A percentile compares a stretch with the other conserved stretches of the same genome.
Conservation (phyloP, 2,797 vertebrate species). For the Chiloscyllium punctatum region DNA sequence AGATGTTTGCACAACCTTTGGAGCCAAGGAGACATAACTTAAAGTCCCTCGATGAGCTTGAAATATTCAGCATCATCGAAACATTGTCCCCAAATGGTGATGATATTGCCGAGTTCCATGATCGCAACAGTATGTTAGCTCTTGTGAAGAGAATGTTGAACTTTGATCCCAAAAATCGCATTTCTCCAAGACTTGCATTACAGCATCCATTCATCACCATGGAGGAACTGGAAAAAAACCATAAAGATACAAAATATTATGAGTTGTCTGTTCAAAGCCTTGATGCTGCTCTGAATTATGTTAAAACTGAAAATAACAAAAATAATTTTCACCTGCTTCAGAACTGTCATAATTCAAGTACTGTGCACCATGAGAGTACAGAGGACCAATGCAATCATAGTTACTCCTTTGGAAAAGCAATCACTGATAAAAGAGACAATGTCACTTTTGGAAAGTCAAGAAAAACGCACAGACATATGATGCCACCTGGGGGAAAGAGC, state of each 20-base stretch:
- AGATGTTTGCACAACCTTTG: constrained; percentile 42
- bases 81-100: constrained; percentile 41
- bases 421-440: constrained; percentile 47
- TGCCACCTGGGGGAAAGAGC: constrained; percentile 40
- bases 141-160: constrained; percentile 63
- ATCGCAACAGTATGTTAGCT: constrained; percentile 60
- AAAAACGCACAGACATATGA: constrained; percentile 33
- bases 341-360: neutral
- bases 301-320: neutral
- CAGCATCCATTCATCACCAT: constrained; percentile 58
- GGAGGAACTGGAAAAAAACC: constrained; percentile 49
- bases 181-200: constrained; percentile 55
- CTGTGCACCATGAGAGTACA: neutral
- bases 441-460: constrained; percentile 47
- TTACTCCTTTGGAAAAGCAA: constrained; percentile 42
- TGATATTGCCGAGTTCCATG: constrained; percentile 46
- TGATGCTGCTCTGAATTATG: constrained; percentile 40
- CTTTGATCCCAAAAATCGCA: constrained; percentile 54
- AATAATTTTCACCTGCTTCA: neutral
- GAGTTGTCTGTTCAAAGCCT: constrained; percentile 48
- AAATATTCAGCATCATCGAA: constrained; percentile 39
- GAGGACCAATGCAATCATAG: constrained; percentile 25
- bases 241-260: constrained; percentile 51
- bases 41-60: constrained; percentile 60
- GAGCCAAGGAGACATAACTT: constrained; percentile 55